Evolutionary conservation across 2,888 invertebrate species (phyloP).

Genomic region (Parnassius orleans): DNA sequence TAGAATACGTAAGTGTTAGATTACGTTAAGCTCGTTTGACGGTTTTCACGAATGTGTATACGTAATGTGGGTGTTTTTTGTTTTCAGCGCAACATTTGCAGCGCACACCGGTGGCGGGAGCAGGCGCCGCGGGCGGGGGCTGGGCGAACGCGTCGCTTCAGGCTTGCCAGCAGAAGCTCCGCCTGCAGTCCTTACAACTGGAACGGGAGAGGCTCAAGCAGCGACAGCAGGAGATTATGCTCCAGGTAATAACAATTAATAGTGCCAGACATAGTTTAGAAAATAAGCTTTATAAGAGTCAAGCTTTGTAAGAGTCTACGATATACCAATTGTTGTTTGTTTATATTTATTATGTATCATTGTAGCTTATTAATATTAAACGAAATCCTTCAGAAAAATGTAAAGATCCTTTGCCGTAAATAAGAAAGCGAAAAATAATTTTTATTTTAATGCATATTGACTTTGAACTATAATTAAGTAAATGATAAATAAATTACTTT

Average conservation of each 20-base stretch:
- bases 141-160: constrained; percentile 83
- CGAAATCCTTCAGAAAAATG: no score
- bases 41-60: neutral
- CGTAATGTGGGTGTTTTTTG: constrained; percentile 35
- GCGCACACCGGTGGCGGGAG: constrained; percentile 78
- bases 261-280: neutral
- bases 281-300: no score
- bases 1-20: constrained; percentile 92
- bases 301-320: no score
- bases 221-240: constrained; percentile 93
- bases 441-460: no score
- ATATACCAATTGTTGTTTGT: no score
- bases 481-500: no score
- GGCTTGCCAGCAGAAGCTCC: constrained; percentile 87
- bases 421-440: no score
- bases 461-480: no score
- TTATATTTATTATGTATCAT: no score
- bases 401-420: no score
- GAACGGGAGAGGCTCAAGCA: constrained; percentile 94
- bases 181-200: constrained; percentile 91
- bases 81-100: constrained; percentile 80
- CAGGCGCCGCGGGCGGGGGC: constrained; percentile 79
- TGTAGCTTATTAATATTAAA: no score
- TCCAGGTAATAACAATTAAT: constrained; percentile 82
- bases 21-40: constrained; percentile 4